A percentile compares a stretch with the other conserved stretches of the same genome.
These are phyloP conservation scores for Neodontobutis hainanensis DNA, from an alignment of 2,113 vertebrate genomes.

Conservation along the genomic window DNA sequence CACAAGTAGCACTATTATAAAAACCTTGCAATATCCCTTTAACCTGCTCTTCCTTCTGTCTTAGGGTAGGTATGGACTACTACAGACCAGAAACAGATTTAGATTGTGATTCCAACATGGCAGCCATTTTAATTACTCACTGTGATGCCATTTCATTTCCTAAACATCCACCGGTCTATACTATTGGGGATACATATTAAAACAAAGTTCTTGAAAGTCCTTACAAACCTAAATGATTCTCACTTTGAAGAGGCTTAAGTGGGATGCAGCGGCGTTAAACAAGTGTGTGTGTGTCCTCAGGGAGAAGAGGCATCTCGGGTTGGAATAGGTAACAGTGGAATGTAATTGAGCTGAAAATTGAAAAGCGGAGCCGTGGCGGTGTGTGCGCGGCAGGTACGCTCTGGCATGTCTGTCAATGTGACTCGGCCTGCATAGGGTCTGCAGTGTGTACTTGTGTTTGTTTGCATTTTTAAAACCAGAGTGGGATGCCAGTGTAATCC, in stretches of 20 bases:
- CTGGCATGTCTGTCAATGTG: constrained; percentile 31
- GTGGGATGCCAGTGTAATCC: constrained; percentile 74
- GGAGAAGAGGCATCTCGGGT: constrained; percentile 60
- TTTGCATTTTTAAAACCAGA: constrained; percentile 62
- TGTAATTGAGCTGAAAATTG: constrained; percentile 83
- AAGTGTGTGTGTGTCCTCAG: constrained; percentile 48
- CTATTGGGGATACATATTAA: constrained; percentile 6
- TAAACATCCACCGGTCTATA: not conserved
- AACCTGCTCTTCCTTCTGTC: too few species aligned
- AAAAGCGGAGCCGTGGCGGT: constrained; percentile 68
- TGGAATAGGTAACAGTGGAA: constrained; percentile 71
- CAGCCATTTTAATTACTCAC: not conserved
- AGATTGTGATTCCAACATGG: not conserved
- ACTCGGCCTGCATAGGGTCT: not conserved
- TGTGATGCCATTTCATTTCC: not conserved
- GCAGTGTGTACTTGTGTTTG: constrained; percentile 32
- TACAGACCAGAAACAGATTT: constrained; percentile 1
- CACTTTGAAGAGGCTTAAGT: constrained; percentile 48
- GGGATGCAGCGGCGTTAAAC: constrained; percentile 58
- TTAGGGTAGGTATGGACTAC: not conserved
- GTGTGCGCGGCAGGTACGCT: constrained; percentile 38
- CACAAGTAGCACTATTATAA: too few species aligned
- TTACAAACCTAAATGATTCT: constrained; percentile 28
- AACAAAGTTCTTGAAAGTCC: constrained; percentile 44
- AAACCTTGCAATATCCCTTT: too few species aligned